phyloP scores from a whole-genome alignment of 2,797 vertebrate genomes.

The Tapirus indicus region DNA sequence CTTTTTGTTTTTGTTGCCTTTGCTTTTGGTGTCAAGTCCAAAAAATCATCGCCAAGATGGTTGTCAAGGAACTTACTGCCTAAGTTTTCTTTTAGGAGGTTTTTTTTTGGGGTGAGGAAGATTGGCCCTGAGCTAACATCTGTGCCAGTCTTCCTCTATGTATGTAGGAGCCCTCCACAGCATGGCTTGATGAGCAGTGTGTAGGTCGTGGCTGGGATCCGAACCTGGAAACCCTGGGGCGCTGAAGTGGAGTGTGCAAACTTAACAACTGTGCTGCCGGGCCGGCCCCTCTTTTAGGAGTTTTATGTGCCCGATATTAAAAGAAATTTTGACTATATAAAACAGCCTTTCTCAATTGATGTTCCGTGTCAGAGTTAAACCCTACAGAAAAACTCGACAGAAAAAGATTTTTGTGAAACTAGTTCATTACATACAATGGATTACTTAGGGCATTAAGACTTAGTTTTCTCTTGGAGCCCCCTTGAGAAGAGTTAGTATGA shows the following conservation, averaged over 20 bases:
- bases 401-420: constrained; percentile 33
- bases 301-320: not conserved
- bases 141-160: too few relatives aligned
- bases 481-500: constrained; percentile 1
- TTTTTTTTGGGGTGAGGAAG: too few relatives aligned
- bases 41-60: not conserved
- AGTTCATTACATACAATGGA: not conserved
- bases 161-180: too few relatives aligned
- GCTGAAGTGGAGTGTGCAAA: too few relatives aligned
- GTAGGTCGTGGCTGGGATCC: too few relatives aligned
- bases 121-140: too few relatives aligned
- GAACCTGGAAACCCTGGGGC: too few relatives aligned
- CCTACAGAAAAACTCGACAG: not conserved
- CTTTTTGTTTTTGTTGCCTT: not conserved
- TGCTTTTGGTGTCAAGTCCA: constrained; percentile 44
- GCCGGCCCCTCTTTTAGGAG: not conserved
- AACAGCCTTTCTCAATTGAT: not conserved
- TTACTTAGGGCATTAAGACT: not conserved
- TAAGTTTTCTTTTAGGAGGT: too few relatives aligned
- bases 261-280: too few relatives aligned
- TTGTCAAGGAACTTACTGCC: not conserved
- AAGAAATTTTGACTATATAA: not conserved
- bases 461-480: constrained; percentile 28
- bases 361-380: not conserved
- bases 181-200: too few relatives aligned